Conservation (phyloP, 2,113 vertebrate genomes). For the Hystrix brachyura region DNA sequence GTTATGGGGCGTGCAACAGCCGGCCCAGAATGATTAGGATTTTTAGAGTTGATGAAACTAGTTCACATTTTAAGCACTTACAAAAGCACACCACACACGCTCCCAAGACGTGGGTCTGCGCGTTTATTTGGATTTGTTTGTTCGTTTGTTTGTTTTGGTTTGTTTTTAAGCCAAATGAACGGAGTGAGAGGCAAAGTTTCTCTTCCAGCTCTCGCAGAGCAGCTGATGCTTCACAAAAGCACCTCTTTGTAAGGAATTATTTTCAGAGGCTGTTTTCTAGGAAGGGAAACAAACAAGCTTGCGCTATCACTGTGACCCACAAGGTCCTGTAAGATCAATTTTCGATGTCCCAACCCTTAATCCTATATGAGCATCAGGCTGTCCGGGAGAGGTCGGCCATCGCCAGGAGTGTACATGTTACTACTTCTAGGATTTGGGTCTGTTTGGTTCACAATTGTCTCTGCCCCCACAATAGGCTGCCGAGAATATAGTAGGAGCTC, state of each 20-base stretch:
- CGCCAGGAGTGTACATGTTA: too few species aligned
- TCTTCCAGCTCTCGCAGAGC: neutral
- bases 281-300: neutral
- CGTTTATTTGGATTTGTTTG: neutral
- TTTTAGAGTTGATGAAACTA: conserved; percentile 20
- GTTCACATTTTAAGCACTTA: neutral
- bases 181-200: fast-evolving
- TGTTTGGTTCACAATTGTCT: neutral
- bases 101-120: neutral
- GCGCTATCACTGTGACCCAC: neutral
- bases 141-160: neutral
- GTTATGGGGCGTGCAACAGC: neutral
- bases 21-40: neutral
- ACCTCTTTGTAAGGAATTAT: neutral
- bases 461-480: neutral
- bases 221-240: neutral
- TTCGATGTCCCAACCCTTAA: neutral
- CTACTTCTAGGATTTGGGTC: neutral
- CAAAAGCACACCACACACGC: neutral
- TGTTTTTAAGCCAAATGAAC: neutral
- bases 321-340: fast-evolving
- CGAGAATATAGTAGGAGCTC: neutral
- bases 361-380: neutral
- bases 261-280: neutral
- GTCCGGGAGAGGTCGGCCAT: neutral